A percentile compares a stretch with the other conserved stretches of the same genome.
phyloP scores from a whole-genome alignment of 2,888 invertebrate species.

The Petrophora chlorosata region DNA sequence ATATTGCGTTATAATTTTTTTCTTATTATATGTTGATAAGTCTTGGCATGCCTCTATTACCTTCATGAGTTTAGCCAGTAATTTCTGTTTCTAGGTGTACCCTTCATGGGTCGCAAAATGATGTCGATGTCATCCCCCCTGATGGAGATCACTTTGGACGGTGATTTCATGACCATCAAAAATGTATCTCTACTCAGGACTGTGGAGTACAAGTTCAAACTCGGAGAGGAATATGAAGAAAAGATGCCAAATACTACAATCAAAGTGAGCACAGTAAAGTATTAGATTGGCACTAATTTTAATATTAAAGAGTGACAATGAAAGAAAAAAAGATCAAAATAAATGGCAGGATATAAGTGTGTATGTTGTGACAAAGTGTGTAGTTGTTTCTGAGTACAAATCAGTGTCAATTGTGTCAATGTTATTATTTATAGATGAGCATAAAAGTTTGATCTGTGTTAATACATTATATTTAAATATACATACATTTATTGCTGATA shows the following conservation, averaged over 20 bases:
- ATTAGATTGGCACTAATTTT: no score
- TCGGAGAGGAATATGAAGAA: constrained; percentile 86
- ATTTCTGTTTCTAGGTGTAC: constrained; percentile 78
- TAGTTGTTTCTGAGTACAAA: no score
- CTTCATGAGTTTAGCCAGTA: neutral
- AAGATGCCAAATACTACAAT: constrained; percentile 81
- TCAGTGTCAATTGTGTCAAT: no score
- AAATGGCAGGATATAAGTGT: no score
- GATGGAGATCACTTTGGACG: constrained; percentile 82
- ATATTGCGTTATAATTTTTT: no score
- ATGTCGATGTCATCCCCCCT: constrained; percentile 84
- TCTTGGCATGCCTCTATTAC: no score
- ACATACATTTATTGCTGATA: neutral
- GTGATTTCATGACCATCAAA: constrained; percentile 83
- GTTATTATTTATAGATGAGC: neutral
- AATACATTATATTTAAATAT: no score
- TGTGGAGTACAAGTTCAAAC: constrained; percentile 78
- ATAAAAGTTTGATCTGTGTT: no score
- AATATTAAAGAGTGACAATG: no score
- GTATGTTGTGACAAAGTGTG: no score
- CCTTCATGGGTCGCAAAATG: constrained; percentile 86
- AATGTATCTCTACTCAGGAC: constrained; percentile 83
- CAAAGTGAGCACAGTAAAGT: constrained; percentile 63
- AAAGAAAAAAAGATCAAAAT: no score
- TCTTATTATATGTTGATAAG: no score